Evolutionary conservation across 2,888 invertebrate species (phyloP).

Genomic region (Thymelicus acteon): DNA sequence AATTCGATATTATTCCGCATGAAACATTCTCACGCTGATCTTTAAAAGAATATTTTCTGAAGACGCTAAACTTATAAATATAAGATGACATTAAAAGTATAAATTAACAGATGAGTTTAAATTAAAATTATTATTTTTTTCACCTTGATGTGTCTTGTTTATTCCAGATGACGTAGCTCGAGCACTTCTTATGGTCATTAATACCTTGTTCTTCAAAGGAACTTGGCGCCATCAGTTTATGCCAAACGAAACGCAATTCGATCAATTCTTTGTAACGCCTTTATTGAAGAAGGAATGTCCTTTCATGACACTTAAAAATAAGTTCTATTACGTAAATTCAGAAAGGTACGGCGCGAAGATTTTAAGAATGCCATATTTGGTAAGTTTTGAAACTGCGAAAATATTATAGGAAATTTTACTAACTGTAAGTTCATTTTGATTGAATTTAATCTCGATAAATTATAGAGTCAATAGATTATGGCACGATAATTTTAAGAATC

Average conservation of each 20-base stretch:
- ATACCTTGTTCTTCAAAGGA: slow-evolving; percentile 93
- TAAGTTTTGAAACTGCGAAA: slow-evolving; percentile 57
- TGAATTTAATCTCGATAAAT: too few species aligned
- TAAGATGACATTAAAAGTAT: too few species aligned
- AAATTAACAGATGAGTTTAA: not conserved
- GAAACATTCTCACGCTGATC: too few species aligned
- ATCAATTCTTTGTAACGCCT: slow-evolving; percentile 85
- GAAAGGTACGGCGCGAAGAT: slow-evolving; percentile 88
- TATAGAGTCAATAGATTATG: too few species aligned
- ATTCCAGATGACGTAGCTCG: slow-evolving; percentile 84
- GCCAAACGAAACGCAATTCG: slow-evolving; percentile 83
- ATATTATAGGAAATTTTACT: too few species aligned
- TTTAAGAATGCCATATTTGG: slow-evolving; percentile 89
- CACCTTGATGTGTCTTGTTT: not conserved
- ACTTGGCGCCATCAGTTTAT: slow-evolving; percentile 90
- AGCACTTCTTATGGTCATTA: slow-evolving; percentile 88
- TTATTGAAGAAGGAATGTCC: slow-evolving; percentile 74
- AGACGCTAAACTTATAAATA: too few species aligned
- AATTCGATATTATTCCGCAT: too few species aligned
- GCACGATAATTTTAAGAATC: too few species aligned
- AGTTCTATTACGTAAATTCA: slow-evolving; percentile 87
- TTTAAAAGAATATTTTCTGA: too few species aligned
- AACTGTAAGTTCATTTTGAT: too few species aligned
- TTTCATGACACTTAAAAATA: slow-evolving; percentile 89
- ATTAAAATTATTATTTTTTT: not conserved